Base-by-base conservation (phyloP, 2,797 vertebrate species). In the Pteropus rufus region DNA sequence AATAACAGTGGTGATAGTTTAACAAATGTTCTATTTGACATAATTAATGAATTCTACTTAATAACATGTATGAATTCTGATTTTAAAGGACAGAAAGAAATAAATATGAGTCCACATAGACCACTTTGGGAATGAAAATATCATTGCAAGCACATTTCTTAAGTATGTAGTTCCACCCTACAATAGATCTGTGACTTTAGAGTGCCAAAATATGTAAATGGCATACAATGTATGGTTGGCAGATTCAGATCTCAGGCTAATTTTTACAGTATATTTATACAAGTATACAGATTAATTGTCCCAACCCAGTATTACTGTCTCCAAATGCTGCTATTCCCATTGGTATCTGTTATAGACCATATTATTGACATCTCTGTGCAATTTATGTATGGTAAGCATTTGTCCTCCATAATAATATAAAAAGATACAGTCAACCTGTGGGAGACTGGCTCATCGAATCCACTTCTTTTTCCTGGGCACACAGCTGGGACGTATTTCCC, bases 21-120 rank as follows among this genome's bases (percentile, higher is more conserved):
- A 95, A 89, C 79, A 95, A 84, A 95, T 46, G 26, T 84, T 76
- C 87, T 81, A 62, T 23, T 52, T 93, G 73, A 60, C 75, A 56
- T 7, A n/a, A 6, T 6, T 36, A 70, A 69, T 91, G 81, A 93
- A 85, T 95, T 89, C 75, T 67, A 77, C 24, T 87, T 81, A 60
- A 62, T 36, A 70, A 18, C 29, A 56, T 14, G 39, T 39, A 67
- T 52, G 56, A 91, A 54, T 93, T 87, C 49, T 58, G 67, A 91
- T 92, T 95, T 97, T 60, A 95, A 56, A 92, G 70, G 87, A 89
- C 1, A 84, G 79, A 29, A 96, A 18, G 49, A 94, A 95, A 88
- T 84, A 95, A 91, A 73, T 34, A 79, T 3, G 44, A 69, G 89
- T 49, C 65, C 65, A 86, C 24, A 23, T 1, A 88, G 86, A 84